Conservation (phyloP, 1,140 invertebrate species). For the Cotesia vestalis region DNA sequence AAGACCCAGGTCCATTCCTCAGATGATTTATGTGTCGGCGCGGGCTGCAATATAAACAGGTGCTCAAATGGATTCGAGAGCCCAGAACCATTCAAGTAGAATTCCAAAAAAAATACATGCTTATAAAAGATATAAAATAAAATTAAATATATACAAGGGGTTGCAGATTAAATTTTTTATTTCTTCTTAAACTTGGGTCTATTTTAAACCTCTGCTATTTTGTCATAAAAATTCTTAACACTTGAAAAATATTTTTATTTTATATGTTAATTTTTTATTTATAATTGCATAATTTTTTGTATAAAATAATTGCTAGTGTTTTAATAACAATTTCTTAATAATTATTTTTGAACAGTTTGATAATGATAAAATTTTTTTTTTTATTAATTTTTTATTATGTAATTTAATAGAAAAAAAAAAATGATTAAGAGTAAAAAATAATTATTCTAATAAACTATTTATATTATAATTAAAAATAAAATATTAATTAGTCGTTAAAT, state of each 20-base stretch:
- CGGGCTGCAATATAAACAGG: constrained; percentile 44
- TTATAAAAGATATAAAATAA: constrained; percentile 18
- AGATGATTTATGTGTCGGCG: constrained; percentile 45
- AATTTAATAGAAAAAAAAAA: no score
- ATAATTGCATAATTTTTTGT: no score
- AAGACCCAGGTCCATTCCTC: constrained; percentile 42
- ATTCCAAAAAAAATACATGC: constrained; percentile 29
- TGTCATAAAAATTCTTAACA: constrained; percentile 42
- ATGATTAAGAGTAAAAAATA: no score
- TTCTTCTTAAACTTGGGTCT: constrained; percentile 19
- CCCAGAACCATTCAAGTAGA: constrained; percentile 37
- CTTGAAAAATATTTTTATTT: constrained; percentile 5
- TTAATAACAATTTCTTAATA: no score
- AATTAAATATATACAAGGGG: constrained; percentile 18
- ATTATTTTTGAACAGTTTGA: no score
- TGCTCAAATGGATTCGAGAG: constrained; percentile 32
- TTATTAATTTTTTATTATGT: no score
- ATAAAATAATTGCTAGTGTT: no score
- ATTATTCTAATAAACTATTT: no score
- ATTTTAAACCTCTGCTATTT: constrained; percentile 38
- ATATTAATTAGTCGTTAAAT: no score
- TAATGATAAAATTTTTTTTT: no score
- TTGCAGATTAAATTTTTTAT: background rate
- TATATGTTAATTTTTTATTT: background rate
- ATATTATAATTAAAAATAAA: no score